Conservation (phyloP, 30 jellyfish, hydroid and myxozoan genomes). For the Pelagia noctiluca region DNA sequence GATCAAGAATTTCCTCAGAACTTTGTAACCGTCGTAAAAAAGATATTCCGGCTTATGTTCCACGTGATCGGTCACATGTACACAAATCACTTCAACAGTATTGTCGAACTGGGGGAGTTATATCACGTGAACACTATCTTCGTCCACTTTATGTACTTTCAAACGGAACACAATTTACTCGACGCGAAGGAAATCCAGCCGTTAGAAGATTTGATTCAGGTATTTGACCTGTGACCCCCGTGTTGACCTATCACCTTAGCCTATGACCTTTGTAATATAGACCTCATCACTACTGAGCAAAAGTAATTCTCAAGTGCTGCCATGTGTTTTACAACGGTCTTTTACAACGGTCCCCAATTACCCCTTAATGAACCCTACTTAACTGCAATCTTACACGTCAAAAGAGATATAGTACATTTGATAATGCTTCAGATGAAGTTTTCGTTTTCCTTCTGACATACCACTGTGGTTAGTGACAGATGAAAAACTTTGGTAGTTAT, state of each 20-base stretch:
- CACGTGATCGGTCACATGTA: constrained; percentile 95
- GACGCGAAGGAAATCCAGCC: constrained; percentile 93
- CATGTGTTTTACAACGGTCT: too few relatives aligned
- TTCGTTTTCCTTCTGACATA: too few relatives aligned
- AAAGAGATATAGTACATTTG: too few relatives aligned
- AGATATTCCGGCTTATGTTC: constrained; percentile 84
- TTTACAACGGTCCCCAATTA: too few relatives aligned
- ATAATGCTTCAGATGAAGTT: too few relatives aligned
- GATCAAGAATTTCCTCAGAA: constrained; percentile 83
- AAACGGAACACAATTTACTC: constrained; percentile 89
- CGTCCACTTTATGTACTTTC: constrained; percentile 96
- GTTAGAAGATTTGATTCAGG: constrained; percentile 89
- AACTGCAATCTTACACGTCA: too few relatives aligned
- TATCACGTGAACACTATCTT: constrained; percentile 81
- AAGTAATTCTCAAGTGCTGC: too few relatives aligned
- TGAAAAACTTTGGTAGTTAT: too few relatives aligned
- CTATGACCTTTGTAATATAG: not conserved
- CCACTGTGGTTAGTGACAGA: too few relatives aligned
- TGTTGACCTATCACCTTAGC: not conserved
- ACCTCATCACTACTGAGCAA: too few relatives aligned
- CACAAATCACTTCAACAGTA: constrained; percentile 80
- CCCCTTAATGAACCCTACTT: too few relatives aligned
- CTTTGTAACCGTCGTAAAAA: constrained; percentile 76
- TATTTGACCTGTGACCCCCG: constrained; percentile 80
- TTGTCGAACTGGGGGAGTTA: constrained; percentile 74